phyloP scores from a whole-genome alignment of 2,888 invertebrate genomes.

The Chironomus tentans region DNA sequence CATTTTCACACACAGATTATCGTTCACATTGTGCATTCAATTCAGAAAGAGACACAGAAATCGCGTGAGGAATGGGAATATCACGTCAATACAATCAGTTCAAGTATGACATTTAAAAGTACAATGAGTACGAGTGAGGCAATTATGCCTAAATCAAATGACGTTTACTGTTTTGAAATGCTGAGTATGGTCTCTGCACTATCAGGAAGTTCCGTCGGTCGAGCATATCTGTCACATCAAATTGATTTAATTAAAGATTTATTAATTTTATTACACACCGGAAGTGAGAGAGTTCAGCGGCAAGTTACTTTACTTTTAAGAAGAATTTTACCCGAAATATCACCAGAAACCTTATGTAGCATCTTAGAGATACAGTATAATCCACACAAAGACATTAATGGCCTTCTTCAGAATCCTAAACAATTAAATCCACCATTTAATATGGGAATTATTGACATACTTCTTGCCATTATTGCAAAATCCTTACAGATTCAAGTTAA shows the following conservation, averaged over 20 bases:
- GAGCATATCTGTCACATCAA: constrained; percentile 84
- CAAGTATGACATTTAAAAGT: constrained; percentile 31
- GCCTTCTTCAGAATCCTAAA: constrained; percentile 47
- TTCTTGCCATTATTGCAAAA: constrained; percentile 85
- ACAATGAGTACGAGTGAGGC: constrained; percentile 31
- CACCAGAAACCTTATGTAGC: constrained; percentile 71
- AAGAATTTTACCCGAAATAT: constrained; percentile 81
- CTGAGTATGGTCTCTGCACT: constrained; percentile 86
- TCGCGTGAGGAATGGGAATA: constrained; percentile 89
- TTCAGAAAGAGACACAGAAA: constrained; percentile 75
- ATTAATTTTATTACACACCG: constrained; percentile 79
- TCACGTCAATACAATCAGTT: constrained; percentile 41
- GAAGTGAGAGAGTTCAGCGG: constrained; percentile 88
- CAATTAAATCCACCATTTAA: constrained; percentile 46
- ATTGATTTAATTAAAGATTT: constrained; percentile 75
- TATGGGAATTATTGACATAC: constrained; percentile 76
- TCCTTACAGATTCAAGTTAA: constrained; percentile 75
- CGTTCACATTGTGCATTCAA: constrained; percentile 82
- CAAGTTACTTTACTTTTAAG: constrained; percentile 81
- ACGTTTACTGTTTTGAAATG: constrained; percentile 98
- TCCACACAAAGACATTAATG: constrained; percentile 68
- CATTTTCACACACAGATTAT: constrained; percentile 41
- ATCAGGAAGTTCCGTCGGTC: constrained; percentile 84
- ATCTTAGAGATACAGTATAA: constrained; percentile 61
- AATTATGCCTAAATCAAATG: constrained; percentile 43